Evolutionary conservation across 2,113 vertebrate genomes (phyloP).

Genomic region (Phrynosoma blainvillii): DNA sequence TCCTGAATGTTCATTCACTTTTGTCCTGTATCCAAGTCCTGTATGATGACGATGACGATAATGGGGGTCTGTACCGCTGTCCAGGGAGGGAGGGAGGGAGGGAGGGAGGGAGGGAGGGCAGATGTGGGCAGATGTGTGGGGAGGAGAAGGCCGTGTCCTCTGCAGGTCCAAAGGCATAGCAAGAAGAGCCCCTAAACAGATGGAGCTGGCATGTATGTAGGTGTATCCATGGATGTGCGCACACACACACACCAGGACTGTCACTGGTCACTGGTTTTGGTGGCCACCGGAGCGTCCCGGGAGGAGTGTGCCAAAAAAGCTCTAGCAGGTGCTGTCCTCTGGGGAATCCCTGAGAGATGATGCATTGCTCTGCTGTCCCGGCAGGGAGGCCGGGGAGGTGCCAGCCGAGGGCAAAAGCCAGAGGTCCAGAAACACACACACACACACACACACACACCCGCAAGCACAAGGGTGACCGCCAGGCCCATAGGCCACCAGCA

Average conservation of each 20-base stretch:
- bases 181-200: not conserved
- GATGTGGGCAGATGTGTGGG: not conserved
- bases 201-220: not conserved
- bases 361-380: constrained; percentile 1
- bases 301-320: not conserved
- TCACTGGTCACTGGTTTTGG: not conserved
- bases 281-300: not conserved
- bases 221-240: not conserved
- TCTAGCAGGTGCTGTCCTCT: not conserved
- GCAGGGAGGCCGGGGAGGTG: not conserved
- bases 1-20: constrained; percentile 39
- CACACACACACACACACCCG: too few species aligned
- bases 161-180: too few species aligned
- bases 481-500: not conserved
- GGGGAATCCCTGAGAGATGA: constrained; percentile 11
- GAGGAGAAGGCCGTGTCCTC: not conserved
- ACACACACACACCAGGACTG: not conserved
- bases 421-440: too few species aligned
- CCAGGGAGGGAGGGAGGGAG: too few species aligned
- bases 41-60: not conserved
- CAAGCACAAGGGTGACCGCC: too few species aligned
- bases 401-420: not conserved
- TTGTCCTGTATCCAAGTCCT: constrained; percentile 40
- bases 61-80: not conserved
- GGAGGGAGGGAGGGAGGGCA: not conserved